Conservation (phyloP, 1,140 invertebrate species). For the Diuraphis noxia region DNA sequence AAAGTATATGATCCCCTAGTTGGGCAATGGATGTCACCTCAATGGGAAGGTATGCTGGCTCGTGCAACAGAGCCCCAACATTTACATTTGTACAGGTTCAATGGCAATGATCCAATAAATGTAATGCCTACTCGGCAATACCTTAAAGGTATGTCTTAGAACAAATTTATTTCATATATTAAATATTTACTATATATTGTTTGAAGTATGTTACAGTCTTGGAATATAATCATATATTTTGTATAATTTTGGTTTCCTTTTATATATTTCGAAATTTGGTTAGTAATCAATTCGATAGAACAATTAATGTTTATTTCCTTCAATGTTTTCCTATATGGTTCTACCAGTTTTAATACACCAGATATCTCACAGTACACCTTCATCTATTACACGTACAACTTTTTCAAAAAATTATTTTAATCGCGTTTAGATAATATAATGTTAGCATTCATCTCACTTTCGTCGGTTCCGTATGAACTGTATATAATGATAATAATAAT, state of each 20-base stretch:
- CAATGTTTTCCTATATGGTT: too few relatives aligned
- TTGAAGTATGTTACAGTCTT: background rate
- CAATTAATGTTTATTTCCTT: background rate
- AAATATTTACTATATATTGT: background rate
- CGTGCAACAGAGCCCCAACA: conserved; percentile 77
- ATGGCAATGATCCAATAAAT: conserved; percentile 93
- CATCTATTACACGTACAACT: too few relatives aligned
- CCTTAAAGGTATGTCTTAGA: conserved; percentile 69
- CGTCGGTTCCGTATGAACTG: too few relatives aligned
- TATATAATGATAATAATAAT: too few relatives aligned
- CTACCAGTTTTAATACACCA: too few relatives aligned
- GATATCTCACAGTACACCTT: too few relatives aligned
- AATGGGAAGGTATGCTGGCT: conserved; percentile 82
- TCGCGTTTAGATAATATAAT: too few relatives aligned
- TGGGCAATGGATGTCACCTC: conserved; percentile 91
- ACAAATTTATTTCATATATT: background rate
- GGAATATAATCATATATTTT: background rate
- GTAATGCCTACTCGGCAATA: conserved; percentile 72
- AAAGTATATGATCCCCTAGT: conserved; percentile 93
- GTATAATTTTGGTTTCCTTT: background rate
- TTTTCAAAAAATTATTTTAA: too few relatives aligned
- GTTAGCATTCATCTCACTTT: too few relatives aligned
- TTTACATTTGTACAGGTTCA: conserved; percentile 85
- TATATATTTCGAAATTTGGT: background rate
- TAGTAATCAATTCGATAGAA: background rate